Conservation (phyloP, 2,888 invertebrate species). For the Apeira syringaria region DNA sequence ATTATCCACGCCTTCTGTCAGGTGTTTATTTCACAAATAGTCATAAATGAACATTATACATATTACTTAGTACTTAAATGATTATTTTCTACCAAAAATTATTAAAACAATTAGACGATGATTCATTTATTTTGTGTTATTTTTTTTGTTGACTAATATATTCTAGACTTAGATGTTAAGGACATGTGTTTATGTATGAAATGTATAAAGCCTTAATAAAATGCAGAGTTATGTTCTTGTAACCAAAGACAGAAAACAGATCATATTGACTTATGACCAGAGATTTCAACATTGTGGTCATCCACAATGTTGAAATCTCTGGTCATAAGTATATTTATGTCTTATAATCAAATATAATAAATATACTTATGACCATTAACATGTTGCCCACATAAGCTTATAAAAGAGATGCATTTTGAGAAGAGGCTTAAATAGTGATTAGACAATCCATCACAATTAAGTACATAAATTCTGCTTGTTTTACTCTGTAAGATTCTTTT, state of each 20-base stretch:
- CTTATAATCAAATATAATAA: too few species aligned
- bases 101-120: conserved; percentile 59
- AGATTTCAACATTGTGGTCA: too few species aligned
- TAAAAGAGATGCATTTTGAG: neutral
- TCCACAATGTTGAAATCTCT: too few species aligned
- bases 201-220: conserved; percentile 12
- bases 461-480: neutral
- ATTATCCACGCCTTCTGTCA: conserved; percentile 36
- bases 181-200: conserved; percentile 26
- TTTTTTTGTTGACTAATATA: conserved; percentile 69
- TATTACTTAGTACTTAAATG: conserved; percentile 71
- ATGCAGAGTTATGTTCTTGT: conserved; percentile 45
- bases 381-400: too few species aligned
- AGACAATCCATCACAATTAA: neutral
- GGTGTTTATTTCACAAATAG: conserved; percentile 63
- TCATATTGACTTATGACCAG: conserved; percentile 19
- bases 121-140: conserved; percentile 59
- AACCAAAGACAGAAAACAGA: conserved; percentile 75
- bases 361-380: too few species aligned
- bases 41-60: conserved; percentile 51
- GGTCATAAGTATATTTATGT: conserved; percentile 13
- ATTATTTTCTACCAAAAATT: conserved; percentile 71
- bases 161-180: conserved; percentile 52
- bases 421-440: too few species aligned
- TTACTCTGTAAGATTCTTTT: neutral